phyloP scores from a whole-genome alignment of 2,797 vertebrate genomes.

The Ciconia nigra region DNA sequence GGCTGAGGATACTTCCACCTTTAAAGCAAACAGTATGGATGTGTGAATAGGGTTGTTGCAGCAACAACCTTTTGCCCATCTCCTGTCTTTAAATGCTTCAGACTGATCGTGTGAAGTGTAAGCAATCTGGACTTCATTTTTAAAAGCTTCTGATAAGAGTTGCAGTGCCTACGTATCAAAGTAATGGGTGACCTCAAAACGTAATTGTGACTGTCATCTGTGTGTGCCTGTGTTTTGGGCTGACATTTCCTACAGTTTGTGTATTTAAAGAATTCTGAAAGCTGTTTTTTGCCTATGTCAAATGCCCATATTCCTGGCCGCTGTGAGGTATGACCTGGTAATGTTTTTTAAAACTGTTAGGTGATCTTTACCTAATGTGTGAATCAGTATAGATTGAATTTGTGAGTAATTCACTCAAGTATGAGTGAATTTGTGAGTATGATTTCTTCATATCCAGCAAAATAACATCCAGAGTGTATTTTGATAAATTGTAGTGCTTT shows the following conservation, averaged over 20 bases:
- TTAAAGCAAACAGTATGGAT: neutral
- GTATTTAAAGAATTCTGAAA: neutral
- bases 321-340: neutral
- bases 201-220: neutral
- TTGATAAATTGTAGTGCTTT: neutral
- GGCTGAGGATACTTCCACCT: neutral
- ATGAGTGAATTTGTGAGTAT: neutral
- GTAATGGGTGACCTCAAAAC: neutral
- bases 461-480: neutral
- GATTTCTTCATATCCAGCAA: neutral
- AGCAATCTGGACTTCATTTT: neutral
- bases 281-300: neutral
- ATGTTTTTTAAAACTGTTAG: neutral
- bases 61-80: neutral
- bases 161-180: neutral
- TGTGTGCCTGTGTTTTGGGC: neutral
- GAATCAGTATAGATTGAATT: neutral
- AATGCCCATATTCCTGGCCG: neutral
- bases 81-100: neutral
- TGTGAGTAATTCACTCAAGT: neutral
- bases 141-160: neutral
- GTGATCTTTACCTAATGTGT: neutral
- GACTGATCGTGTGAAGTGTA: neutral
- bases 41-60: neutral
- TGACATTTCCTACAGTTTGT: neutral